Conservation (phyloP, 2,797 vertebrate genomes). For the Agapornis canus region DNA sequence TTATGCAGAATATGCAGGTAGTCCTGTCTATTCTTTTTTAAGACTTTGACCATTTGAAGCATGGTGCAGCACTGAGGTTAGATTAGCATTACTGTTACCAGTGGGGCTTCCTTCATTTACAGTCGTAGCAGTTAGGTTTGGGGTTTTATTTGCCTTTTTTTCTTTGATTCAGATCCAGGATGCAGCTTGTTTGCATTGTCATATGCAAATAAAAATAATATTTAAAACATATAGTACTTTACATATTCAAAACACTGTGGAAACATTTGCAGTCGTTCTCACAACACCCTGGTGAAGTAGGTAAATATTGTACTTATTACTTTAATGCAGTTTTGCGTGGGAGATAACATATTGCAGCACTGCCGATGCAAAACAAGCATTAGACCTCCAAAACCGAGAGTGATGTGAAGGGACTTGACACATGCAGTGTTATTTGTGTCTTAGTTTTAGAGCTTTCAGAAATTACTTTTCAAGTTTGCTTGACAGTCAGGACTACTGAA, state of each 20-base stretch:
- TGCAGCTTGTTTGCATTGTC: background rate
- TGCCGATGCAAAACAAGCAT: background rate
- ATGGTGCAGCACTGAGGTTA: background rate
- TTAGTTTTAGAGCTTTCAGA: background rate
- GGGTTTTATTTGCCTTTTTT: background rate
- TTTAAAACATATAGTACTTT: background rate
- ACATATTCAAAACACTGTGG: slow-evolving; percentile 2
- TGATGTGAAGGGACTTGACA: background rate
- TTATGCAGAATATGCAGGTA: background rate
- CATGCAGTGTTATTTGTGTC: background rate
- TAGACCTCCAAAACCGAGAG: background rate
- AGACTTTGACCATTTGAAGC: background rate
- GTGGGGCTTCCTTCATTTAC: background rate
- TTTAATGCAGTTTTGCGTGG: slow-evolving; percentile 1
- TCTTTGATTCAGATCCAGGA: background rate
- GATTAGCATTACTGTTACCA: background rate
- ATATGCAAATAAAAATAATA: slow-evolving; percentile 20
- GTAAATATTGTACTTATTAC: background rate
- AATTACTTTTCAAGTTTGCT: background rate
- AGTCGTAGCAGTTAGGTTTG: background rate
- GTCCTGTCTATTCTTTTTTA: background rate
- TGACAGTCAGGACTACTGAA: background rate
- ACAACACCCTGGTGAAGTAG: background rate
- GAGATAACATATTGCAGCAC: background rate
- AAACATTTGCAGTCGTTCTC: background rate